Conservation (phyloP, 30 jellyfish, hydroid and myxozoan genomes). For the Hydra vulgaris region DNA sequence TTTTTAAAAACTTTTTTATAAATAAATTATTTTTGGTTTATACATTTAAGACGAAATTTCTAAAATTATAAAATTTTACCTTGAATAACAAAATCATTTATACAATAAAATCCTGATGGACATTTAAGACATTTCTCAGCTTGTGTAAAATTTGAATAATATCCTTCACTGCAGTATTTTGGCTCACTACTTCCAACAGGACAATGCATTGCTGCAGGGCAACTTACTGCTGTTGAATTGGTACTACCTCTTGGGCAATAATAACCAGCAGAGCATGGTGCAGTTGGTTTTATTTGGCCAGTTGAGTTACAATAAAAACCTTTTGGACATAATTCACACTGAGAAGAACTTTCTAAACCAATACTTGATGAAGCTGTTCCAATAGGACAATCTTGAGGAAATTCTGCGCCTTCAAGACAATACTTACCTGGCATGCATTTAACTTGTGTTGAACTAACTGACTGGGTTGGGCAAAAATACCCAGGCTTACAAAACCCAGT, state of each 20-base stretch:
- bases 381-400: conserved; percentile 70
- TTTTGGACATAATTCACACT: conserved; percentile 56
- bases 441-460: conserved; percentile 40
- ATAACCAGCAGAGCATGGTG: conserved; percentile 66
- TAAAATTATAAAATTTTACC: conserved; percentile 26
- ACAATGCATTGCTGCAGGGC: conserved; percentile 95
- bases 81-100: conserved; percentile 43
- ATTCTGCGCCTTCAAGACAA: conserved; percentile 52
- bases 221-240: conserved; percentile 39
- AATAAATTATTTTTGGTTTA: no score
- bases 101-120: conserved; percentile 75
- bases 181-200: conserved; percentile 87
- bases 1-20: no score
- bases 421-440: conserved; percentile 69
- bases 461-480: conserved; percentile 67
- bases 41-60: neutral
- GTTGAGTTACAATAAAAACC: conserved; percentile 75
- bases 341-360: conserved; percentile 36
- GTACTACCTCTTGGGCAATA: conserved; percentile 85
- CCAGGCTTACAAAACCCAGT: conserved; percentile 68
- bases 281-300: conserved; percentile 60
- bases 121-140: conserved; percentile 58
- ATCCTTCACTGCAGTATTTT: conserved; percentile 69
- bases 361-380: conserved; percentile 78
- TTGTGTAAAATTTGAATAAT: conserved; percentile 62